Conservation (phyloP, 2,113 vertebrate species). For the Cathartes aura region DNA sequence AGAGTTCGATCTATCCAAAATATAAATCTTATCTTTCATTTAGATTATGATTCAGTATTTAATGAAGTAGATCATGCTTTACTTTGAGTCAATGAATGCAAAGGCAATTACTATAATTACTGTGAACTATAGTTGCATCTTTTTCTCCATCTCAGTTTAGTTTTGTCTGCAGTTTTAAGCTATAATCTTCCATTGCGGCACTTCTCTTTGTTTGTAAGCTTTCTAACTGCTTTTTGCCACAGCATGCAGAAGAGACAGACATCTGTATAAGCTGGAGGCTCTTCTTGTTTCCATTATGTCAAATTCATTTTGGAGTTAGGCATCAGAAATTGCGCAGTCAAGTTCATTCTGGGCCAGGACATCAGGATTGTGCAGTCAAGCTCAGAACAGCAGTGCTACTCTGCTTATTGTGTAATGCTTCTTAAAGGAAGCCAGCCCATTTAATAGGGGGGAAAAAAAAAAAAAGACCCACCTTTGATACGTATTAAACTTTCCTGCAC, state of each 20-base stretch:
- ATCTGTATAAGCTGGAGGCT: conserved; percentile 50
- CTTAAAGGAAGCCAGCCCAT: not conserved
- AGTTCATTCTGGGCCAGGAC: conserved; percentile 21
- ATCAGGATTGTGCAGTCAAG: conserved; percentile 21
- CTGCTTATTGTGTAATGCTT: not conserved
- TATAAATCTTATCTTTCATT: not conserved
- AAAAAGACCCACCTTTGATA: not conserved
- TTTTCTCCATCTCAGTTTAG: not conserved
- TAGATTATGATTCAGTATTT: not conserved
- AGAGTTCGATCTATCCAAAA: not conserved
- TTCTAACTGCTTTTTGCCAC: not conserved
- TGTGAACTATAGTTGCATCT: not conserved
- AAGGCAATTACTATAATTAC: not conserved
- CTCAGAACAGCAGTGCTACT: not conserved
- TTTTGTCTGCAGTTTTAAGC: not conserved
- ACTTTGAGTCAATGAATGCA: not conserved
- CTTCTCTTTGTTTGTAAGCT: not conserved
- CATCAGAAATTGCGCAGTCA: conserved; percentile 54
- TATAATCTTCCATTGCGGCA: not conserved
- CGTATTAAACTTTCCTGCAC: not conserved
- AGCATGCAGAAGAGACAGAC: not conserved
- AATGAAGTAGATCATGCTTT: not conserved
- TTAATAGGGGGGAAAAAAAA: not conserved
- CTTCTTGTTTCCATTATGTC: conserved; percentile 62
- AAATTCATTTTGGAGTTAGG: conserved; percentile 40